These are phyloP conservation scores for Drosophila sucinea DNA, from an alignment of 1,140 invertebrate genomes.

Conservation along the genomic window DNA sequence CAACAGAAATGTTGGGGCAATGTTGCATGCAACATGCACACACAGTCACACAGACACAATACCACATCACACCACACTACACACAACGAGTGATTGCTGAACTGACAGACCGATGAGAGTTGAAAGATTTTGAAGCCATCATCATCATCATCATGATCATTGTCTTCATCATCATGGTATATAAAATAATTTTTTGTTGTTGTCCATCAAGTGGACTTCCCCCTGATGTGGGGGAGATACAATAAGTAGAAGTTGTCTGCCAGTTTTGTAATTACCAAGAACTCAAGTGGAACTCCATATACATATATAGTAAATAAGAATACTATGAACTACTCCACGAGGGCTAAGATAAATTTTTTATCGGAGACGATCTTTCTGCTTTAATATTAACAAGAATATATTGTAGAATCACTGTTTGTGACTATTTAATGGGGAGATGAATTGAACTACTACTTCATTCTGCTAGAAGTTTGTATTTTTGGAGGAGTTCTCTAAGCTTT, in stretches of 20 bases:
- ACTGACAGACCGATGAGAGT: slow-evolving; percentile 32
- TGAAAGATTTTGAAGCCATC: slow-evolving; percentile 45
- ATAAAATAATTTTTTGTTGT: slow-evolving; percentile 53
- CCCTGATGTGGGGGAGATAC: slow-evolving; percentile 25
- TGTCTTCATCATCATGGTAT: slow-evolving; percentile 13
- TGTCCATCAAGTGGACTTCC: slow-evolving; percentile 50
- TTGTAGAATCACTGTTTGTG: no score
- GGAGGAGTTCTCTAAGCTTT: no score
- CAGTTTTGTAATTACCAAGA: slow-evolving; percentile 46
- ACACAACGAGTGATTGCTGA: slow-evolving; percentile 21
- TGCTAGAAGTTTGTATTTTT: no score
- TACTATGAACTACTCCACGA: background rate
- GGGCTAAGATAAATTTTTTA: slow-evolving; percentile 24
- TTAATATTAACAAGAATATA: background rate
- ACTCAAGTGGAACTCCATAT: slow-evolving; percentile 49
- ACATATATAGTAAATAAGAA: background rate
- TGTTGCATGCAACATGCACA: slow-evolving; percentile 64
- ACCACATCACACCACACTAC: background rate
- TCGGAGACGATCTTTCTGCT: background rate
- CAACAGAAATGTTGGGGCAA: slow-evolving; percentile 42
- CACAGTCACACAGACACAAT: slow-evolving; percentile 10
- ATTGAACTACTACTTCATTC: no score
- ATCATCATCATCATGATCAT: slow-evolving; percentile 32
- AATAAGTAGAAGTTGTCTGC: slow-evolving; percentile 23
- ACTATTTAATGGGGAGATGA: no score